phyloP scores from a whole-genome alignment of 2,113 vertebrate genomes.

The Heteronetta atricapilla region DNA sequence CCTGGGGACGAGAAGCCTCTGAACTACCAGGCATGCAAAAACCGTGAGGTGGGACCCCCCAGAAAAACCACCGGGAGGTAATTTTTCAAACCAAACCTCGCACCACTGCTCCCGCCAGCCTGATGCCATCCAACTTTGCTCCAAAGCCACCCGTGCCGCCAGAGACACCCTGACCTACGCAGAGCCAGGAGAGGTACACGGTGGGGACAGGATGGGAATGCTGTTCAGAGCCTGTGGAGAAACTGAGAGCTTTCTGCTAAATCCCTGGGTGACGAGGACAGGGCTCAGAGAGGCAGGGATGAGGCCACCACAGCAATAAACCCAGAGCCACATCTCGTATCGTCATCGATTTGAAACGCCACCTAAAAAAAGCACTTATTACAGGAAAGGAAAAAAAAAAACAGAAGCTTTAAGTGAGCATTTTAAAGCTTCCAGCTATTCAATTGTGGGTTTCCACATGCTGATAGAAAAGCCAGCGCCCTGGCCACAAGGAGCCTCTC shows the following conservation, averaged over 20 bases:
- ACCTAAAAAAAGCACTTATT: neutral
- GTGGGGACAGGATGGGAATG: neutral
- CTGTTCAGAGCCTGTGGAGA: neutral
- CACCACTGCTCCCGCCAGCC: neutral
- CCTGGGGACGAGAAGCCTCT: neutral
- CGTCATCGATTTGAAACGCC: fast-evolving
- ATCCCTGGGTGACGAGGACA: neutral
- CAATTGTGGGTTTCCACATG: slow-evolving; percentile 16
- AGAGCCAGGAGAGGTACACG: neutral
- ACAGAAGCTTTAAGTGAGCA: neutral
- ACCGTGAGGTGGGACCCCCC: neutral
- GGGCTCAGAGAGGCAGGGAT: neutral
- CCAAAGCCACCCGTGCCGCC: neutral
- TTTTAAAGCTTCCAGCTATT: slow-evolving; percentile 46
- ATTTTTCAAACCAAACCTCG: neutral
- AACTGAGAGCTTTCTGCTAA: neutral
- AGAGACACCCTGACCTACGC: neutral
- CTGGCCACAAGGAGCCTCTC: neutral
- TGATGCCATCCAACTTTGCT: too few relatives aligned
- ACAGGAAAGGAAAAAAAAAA: neutral
- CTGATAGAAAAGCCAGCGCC: neutral
- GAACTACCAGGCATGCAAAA: neutral
- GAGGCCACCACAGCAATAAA: neutral
- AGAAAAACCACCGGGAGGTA: neutral
- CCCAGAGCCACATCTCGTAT: neutral